phyloP scores from a whole-genome alignment of 2,888 invertebrate genomes.

The Cephus nigrinus region DNA sequence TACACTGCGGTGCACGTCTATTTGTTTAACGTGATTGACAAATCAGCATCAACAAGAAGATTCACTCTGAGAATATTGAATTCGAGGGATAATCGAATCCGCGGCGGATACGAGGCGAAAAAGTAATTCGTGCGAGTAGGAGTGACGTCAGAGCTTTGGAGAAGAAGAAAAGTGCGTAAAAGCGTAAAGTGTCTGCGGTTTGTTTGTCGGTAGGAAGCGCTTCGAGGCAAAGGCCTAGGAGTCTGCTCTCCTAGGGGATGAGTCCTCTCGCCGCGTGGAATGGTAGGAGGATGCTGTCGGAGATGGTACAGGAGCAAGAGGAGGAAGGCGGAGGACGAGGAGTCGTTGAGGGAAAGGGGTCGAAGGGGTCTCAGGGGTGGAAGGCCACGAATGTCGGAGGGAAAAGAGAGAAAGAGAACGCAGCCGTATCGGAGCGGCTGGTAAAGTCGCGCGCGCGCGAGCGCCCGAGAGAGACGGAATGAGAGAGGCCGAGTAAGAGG shows the following conservation, averaged over 20 bases:
- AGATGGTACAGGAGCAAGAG: slow-evolving; percentile 45
- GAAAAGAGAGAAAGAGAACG: slow-evolving; percentile 59
- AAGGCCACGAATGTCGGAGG: slow-evolving; percentile 62
- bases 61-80: not conserved
- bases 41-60: not conserved
- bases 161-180: slow-evolving; percentile 61
- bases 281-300: slow-evolving; percentile 19
- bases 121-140: not conserved
- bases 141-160: slow-evolving; percentile 19
- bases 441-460: slow-evolving; percentile 31
- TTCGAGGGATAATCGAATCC: not conserved
- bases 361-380: slow-evolving; percentile 57
- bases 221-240: slow-evolving; percentile 42
- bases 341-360: slow-evolving; percentile 27
- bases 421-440: slow-evolving; percentile 23
- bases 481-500: slow-evolving; percentile 22
- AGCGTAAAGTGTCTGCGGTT: slow-evolving; percentile 53
- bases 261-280: slow-evolving; percentile 24
- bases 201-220: slow-evolving; percentile 44
- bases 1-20: not conserved
- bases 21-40: not conserved
- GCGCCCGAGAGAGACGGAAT: slow-evolving; percentile 44
- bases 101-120: not conserved
- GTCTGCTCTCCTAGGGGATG: slow-evolving; percentile 42
- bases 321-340: slow-evolving; percentile 38